Conservation (phyloP, 1,140 invertebrate species). For the Glomeris maerens region DNA sequence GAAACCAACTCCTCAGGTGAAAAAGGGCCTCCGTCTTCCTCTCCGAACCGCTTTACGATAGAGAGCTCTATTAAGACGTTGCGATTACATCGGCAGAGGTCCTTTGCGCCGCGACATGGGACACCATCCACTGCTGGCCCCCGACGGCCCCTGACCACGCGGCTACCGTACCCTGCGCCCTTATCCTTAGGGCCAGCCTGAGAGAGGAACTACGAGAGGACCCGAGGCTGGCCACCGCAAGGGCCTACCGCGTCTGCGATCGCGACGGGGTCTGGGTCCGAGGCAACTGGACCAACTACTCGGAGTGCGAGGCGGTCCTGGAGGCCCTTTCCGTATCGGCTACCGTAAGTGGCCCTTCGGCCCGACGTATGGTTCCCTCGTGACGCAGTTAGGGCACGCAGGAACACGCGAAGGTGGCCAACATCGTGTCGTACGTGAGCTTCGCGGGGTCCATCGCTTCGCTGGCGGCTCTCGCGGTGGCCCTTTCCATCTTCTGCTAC, state of each 20-base stretch:
- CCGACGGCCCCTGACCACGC: not conserved
- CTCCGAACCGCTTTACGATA: too few species aligned
- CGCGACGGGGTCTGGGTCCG: conserved; percentile 21
- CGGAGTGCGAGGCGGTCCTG: conserved; percentile 18
- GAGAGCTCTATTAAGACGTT: too few species aligned
- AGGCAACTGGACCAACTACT: conserved; percentile 29
- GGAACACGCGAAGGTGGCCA: too few species aligned
- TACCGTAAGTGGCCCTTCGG: not conserved
- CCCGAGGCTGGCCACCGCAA: conserved; percentile 3
- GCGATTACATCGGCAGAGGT: too few species aligned
- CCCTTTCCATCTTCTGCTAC: conserved; percentile 33
- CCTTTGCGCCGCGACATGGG: not conserved
- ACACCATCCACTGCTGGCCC: not conserved
- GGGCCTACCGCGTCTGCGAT: conserved; percentile 22
- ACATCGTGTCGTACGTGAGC: conserved; percentile 27
- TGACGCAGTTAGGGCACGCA: too few species aligned
- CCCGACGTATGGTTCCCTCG: too few species aligned
- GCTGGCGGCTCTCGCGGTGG: conserved; percentile 26
- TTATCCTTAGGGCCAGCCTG: not conserved
- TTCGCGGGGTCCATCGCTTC: conserved; percentile 32
- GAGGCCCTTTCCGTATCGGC: not conserved
- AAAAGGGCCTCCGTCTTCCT: too few species aligned
- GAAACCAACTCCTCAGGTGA: too few species aligned
- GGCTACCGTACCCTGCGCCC: not conserved
- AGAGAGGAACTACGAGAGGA: too few species aligned